A percentile compares a stretch with the other conserved stretches of the same genome.
Evolutionary conservation across 92 coral and sea anemone species (phyloP).

Genomic region (Zoanthus gigantus): DNA sequence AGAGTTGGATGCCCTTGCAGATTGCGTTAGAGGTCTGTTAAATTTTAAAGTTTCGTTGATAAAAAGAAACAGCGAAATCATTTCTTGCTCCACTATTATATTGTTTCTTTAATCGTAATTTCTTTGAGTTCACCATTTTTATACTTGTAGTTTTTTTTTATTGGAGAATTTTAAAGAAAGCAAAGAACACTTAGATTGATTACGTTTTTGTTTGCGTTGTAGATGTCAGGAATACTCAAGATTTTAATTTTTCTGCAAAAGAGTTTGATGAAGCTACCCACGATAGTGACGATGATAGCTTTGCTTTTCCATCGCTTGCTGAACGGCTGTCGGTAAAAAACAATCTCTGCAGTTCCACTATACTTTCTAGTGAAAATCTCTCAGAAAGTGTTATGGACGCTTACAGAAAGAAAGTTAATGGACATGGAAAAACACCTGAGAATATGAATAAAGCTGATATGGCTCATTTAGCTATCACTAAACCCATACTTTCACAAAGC

Average conservation of each 20-base stretch:
- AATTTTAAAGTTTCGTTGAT: neutral
- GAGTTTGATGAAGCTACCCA: neutral
- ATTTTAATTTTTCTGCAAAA: neutral
- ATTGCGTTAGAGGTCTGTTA: neutral
- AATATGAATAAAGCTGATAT: neutral
- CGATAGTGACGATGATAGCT: slow-evolving; percentile 9
- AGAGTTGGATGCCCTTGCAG: neutral
- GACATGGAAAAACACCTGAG: neutral
- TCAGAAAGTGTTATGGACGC: neutral
- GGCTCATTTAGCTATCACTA: neutral
- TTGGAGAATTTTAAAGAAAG: neutral
- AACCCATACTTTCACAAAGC: neutral
- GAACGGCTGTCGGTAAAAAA: slow-evolving; percentile 20
- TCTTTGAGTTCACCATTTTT: too few species aligned
- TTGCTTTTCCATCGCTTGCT: slow-evolving; percentile 26
- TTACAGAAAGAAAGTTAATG: neutral
- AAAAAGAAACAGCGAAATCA: neutral
- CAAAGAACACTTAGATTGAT: neutral
- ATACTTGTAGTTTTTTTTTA: too few species aligned
- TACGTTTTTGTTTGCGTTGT: neutral
- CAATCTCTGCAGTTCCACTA: neutral
- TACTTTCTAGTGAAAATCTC: neutral
- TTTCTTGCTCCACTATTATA: neutral
- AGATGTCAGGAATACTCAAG: neutral
- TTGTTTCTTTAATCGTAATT: neutral